A percentile compares a stretch with the other conserved stretches of the same genome.
These are phyloP conservation scores for Caenorhabditis sp. DNA, from an alignment of 2,888 invertebrate genomes.

Conservation along the genomic window DNA sequence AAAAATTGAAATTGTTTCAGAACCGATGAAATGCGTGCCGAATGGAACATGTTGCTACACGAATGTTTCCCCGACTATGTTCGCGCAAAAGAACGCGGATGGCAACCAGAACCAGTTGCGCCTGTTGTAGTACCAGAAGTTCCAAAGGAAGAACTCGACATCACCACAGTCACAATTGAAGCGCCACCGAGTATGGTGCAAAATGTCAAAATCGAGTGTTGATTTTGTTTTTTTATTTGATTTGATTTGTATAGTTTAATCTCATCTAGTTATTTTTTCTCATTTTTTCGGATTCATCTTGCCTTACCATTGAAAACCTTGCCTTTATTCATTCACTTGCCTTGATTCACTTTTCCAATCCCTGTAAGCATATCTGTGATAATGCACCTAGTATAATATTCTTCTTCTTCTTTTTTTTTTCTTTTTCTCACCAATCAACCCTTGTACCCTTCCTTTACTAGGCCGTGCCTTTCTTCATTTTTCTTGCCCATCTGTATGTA, in stretches of 20 bases:
- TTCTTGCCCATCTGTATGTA: not conserved
- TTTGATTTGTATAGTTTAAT: not conserved
- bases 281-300: not conserved
- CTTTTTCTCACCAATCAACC: no score
- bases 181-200: not conserved
- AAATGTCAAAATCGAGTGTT: not conserved
- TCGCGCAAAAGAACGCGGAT: slow-evolving; percentile 50
- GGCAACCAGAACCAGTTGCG: slow-evolving; percentile 37
- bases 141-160: not conserved
- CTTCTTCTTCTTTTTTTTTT: no score
- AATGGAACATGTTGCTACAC: slow-evolving; percentile 50
- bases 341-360: not conserved
- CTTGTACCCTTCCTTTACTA: not conserved
- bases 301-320: not conserved
- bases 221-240: not conserved
- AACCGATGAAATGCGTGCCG: slow-evolving; percentile 54
- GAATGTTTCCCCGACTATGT: slow-evolving; percentile 57
- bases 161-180: not conserved
- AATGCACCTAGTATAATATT: no score
- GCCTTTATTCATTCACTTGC: not conserved
- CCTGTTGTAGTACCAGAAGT: not conserved
- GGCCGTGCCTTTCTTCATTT: not conserved
- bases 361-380: not conserved
- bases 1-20: slow-evolving; percentile 19
- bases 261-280: not conserved